Base-by-base conservation (phyloP, 2,797 vertebrate genomes). In the Rhinophrynus dorsalis region DNA sequence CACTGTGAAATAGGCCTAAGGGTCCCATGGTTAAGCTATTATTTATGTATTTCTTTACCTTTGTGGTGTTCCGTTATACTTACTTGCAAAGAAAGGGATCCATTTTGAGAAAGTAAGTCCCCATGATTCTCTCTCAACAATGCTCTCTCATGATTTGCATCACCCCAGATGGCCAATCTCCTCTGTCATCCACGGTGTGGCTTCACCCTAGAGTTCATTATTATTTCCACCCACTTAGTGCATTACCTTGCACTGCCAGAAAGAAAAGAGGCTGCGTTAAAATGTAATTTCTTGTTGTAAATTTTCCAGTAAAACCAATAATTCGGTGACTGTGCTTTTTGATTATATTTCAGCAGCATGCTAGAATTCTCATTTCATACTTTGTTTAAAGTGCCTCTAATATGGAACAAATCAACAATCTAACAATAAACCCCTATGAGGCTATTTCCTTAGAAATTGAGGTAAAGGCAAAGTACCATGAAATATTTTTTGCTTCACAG, bases 221-320 rank as follows among this genome's bases (percentile, higher is more conserved):
- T 15, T 1, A 6, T 52, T 30, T 52, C 50, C 27, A 52, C 50
- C 50, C 15, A 32, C 18, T 52, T 32, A 52, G 18, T 37, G 12
- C 20, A 57, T 37, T 23, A 57, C 37, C 21, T 38, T 23, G 11
- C 17, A 13, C 32, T 37, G 54, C 32, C 32, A 37, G 29, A 18
- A 57, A 52, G 18, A 6, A 30, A 23, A 33, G 15, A 33, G 33
- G 3, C 32, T 37, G 26, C 18, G 30, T 52, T 52, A 17, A n/a
- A 52, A 56, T 56, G 17, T 24, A 12, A 56, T 44, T 44, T 29
- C 15, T 37, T 33, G 9, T 35, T 56, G 52, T 29, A 56, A 11
- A 27, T 40, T 42, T 26, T 42, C 56, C 35, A 40, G 37, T 15
- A 59, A 59, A 42, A 59, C 17, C 37, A 59, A 42, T 59, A 29